Evolutionary conservation across 2,888 invertebrate genomes (phyloP).

Genomic region (Meliscaeva auricollis): DNA sequence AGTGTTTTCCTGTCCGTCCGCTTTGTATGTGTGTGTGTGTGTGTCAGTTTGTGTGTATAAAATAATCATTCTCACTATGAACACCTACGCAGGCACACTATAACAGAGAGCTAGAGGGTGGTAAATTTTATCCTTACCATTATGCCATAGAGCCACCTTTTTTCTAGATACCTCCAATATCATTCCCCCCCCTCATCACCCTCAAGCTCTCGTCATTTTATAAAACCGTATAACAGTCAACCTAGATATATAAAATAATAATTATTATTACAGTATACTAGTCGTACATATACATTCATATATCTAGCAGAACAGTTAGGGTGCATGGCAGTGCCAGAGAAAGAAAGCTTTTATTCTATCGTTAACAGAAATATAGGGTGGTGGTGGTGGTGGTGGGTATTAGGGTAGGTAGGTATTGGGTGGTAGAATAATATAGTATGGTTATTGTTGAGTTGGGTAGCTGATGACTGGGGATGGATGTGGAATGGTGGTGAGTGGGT

Average conservation of each 20-base stretch:
- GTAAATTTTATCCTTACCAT: slow-evolving; percentile 71
- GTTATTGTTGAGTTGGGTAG: slow-evolving; percentile 55
- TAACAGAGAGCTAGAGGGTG: slow-evolving; percentile 31
- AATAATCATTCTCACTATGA: slow-evolving; percentile 64
- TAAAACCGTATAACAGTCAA: slow-evolving; percentile 75
- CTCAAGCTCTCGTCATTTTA: slow-evolving; percentile 71
- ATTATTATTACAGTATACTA: slow-evolving; percentile 68
- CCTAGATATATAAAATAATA: slow-evolving; percentile 75
- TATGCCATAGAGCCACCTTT: slow-evolving; percentile 48
- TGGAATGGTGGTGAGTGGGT: slow-evolving; percentile 54
- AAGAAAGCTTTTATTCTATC: slow-evolving; percentile 71
- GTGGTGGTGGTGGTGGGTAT: slow-evolving; percentile 20
- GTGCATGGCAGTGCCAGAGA: slow-evolving; percentile 55
- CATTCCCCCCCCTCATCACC: slow-evolving; percentile 57
- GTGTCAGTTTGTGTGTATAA: slow-evolving; percentile 39
- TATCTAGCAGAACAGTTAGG: slow-evolving; percentile 22
- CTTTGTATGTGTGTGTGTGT: slow-evolving; percentile 22
- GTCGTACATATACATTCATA: slow-evolving; percentile 15
- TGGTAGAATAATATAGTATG: slow-evolving; percentile 35
- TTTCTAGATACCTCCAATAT: slow-evolving; percentile 53
- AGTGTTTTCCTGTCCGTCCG: slow-evolving; percentile 20
- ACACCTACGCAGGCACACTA: slow-evolving; percentile 56
- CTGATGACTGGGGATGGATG: slow-evolving; percentile 8
- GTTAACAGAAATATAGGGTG: slow-evolving; percentile 50
- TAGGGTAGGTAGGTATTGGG: slow-evolving; percentile 41